Evolutionary conservation across 2,113 vertebrate species (phyloP), one percentile per base, ranked within the genome.

Genomic region (Sialia sialis): DNA sequence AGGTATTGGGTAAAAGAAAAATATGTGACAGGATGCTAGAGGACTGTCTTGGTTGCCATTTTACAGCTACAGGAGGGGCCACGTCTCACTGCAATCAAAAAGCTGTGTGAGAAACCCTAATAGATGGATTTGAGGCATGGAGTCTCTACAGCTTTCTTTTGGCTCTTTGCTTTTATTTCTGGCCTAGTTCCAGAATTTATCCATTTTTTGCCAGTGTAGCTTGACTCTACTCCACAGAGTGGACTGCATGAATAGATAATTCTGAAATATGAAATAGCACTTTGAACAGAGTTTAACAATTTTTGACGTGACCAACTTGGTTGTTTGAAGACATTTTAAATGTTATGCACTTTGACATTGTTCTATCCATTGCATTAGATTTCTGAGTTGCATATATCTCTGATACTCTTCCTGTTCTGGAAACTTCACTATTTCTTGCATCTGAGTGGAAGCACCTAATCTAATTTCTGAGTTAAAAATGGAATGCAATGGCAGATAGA

Each of bases 281-380:
- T 93, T 90, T 62, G 49, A 76, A 43, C 22, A 38, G 23, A 41
- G 23, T 70, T 86, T 80, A 62, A 34, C 6, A 8, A 19, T 25
- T 46, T 63, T 62, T 75, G 54, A 58, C 60, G 39, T 25, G 6
- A 52, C 60, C 11, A 48, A 3, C 34, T 87, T 82, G 19, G 41
- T 30, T 77, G 9, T 63, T 85, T 79, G 70, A 44, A 72, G 56
- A 11, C 9, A 4, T 34, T 85, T 68, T 9, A 89, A 60, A 64
- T 41, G 9, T 55, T 62, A 5, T 0, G 0, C 20, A 1, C 17
- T 68, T n/a, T 59, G n/a, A 64, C 25, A 13, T 9, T 32, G 0
- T 34, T 84, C 16, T n/a, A 2, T 9, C n/a, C 56, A 2, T 16
- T 70, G 41, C 48, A 48, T 55, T 86, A 30, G 39, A 54, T 84